Base-by-base conservation (phyloP, 2,113 vertebrate genomes). In the Albula glossodonta region DNA sequence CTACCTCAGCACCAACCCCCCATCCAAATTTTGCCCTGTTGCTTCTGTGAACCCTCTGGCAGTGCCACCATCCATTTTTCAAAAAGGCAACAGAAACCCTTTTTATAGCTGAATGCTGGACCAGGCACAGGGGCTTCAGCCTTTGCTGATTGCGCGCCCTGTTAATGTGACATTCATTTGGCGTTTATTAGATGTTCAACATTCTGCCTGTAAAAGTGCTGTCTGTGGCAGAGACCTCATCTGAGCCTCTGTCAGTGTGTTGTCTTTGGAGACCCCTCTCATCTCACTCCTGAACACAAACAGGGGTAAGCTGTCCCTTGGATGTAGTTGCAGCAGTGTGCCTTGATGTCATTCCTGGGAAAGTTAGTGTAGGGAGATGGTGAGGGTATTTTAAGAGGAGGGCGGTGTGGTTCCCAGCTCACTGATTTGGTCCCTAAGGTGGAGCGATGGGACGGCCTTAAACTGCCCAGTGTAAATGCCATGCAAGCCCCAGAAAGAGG, bases 301-400 rank as follows among this genome's bases (percentile, higher is more conserved):
- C 17, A 66, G 70, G n/a, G 70, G 3, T 31, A 31, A 25, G n/a
- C n/a, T 74, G n/a, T 78, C 83, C 81, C 15, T 52, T 85, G 25
- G 70, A 74, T n/a, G 87, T 84, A 77, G 86, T 31, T n/a, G n/a
- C 70, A 86, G 77, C 31, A 74, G 70, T 17, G 84, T 88, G 92
- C 88, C 89, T 91, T 93, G 92, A 95, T 95, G 93, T 94, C 92
- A 94, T 93, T 93, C 93, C 90, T 93, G 91, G 92, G 94, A 95
- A 95, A 92, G 89, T 92, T 91, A 94, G 92, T 22, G 92, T 93
- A 91, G 93, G 88, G 89, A 91, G 91, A 31, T 2, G 25, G 70
- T 31, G 4, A 4, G n/a, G 8, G 92, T 93, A 92, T 93, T 94
- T 94, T 93, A 93, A 94, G 92, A 91, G 89, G 87, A 87, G 90